Conservation (phyloP, 2,888 invertebrate species). For the Oeneis ivallda region DNA sequence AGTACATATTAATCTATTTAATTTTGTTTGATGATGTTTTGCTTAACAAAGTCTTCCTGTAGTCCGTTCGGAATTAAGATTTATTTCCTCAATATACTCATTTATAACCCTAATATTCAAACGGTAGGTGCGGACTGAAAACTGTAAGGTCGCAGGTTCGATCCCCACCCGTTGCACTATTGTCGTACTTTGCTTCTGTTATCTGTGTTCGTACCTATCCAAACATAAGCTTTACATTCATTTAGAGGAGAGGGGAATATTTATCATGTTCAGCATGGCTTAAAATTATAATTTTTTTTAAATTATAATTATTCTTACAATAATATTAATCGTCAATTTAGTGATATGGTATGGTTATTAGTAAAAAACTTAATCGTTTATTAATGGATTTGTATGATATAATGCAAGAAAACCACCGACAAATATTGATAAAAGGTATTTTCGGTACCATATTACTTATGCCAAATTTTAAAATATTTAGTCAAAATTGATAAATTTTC, state of each 20-base stretch:
- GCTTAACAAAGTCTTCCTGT: conserved; percentile 30
- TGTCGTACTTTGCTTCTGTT: no score
- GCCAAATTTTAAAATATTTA: conserved; percentile 12
- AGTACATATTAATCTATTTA: no score
- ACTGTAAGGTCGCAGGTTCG: no score
- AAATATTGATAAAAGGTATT: neutral
- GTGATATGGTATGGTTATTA: neutral
- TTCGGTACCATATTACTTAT: neutral
- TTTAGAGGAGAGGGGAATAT: no score
- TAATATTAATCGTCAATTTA: neutral
- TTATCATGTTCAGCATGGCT: no score
- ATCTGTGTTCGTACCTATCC: no score
- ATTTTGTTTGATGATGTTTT: conserved; percentile 17
- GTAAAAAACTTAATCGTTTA: neutral
- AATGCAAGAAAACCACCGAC: conserved; percentile 1
- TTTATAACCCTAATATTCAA: no score
- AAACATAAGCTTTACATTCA: no score
- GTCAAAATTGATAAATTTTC: neutral
- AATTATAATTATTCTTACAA: neutral
- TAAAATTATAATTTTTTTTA: no score
- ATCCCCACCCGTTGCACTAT: no score
- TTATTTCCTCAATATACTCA: neutral
- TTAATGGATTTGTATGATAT: conserved; percentile 1
- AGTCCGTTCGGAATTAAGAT: conserved; percentile 27
- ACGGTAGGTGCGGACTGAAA: no score